phyloP scores from a whole-genome alignment of 2,888 invertebrate genomes.

The Hydriomena furcata region DNA sequence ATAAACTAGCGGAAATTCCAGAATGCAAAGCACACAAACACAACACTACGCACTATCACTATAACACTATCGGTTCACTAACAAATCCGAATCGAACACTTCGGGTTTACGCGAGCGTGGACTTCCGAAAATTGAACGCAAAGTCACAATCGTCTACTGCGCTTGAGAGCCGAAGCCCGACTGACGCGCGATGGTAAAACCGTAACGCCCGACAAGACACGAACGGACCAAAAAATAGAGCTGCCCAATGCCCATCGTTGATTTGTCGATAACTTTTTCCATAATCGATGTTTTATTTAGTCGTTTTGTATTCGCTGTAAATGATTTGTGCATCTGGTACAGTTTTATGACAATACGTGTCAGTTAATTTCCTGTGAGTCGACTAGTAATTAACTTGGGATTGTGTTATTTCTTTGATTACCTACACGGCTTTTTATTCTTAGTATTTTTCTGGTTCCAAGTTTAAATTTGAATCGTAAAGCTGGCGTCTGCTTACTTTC shows the following conservation, averaged over 20 bases:
- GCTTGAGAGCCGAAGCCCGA: constrained; percentile 50
- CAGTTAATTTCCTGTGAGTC: constrained; percentile 44
- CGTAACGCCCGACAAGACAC: constrained; percentile 33
- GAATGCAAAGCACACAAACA: constrained; percentile 17
- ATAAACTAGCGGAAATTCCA: constrained; percentile 6
- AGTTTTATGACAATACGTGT: constrained; percentile 31
- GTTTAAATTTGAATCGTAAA: constrained; percentile 26
- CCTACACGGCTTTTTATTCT: constrained; percentile 33
- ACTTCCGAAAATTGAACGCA: not conserved
- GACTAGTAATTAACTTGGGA: constrained; percentile 25
- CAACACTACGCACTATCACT: constrained; percentile 18
- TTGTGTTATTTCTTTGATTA: constrained; percentile 45
- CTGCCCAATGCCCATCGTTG: constrained; percentile 30
- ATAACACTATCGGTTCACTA: constrained; percentile 15
- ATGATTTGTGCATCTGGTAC: constrained; percentile 5
- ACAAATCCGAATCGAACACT: constrained; percentile 11
- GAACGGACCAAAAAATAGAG: constrained; percentile 40
- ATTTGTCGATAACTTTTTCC: constrained; percentile 44
- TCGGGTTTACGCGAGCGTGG: constrained; percentile 17
- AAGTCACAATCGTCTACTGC: constrained; percentile 20
- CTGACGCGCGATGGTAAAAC: constrained; percentile 17
- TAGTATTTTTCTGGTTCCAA: constrained; percentile 29
- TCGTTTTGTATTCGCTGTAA: constrained; percentile 20
- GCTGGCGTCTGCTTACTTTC: constrained; percentile 19
- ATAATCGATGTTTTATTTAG: constrained; percentile 27